Base-by-base conservation (phyloP, 2,888 invertebrate genomes). In the Eubasilissa splendida region DNA sequence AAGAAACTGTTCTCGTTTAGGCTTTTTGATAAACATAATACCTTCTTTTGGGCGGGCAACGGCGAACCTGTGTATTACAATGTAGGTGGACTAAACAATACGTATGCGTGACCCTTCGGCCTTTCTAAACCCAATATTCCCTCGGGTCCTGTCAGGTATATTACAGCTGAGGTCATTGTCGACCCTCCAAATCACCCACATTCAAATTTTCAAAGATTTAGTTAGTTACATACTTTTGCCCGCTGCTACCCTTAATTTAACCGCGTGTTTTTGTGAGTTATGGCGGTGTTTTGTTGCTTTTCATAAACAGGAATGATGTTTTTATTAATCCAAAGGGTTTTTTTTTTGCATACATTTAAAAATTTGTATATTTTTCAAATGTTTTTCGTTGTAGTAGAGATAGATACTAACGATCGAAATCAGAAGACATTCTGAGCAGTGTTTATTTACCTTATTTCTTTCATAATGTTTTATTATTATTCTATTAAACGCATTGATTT, bases 61-160 rank as follows among this genome's bases (percentile, higher is more conserved):
- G 33, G 22, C 59, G 31, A 52, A 56, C 33, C 56, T 42, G 22
- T 59, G n/a, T 74, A 74, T 42, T 33, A 59, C 59, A 74, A 74
- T 31, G 56, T 14, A 31, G 58, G 42, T 33, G 59, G n/a, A 14
- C 50, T 50, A 74, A 74, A 74, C 59, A 74, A 74, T 56, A 74
- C 74, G 59, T 58, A 31, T 60, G 33, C 74, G 59, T 31, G 74
- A 56, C 56, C 54, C 73, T 58, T n/a, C 31, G 12, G 33, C 74
- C 50, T 56, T 74, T 74, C 33, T 12, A n/a, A 52, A 31, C 50
- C 14, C 74, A 31, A 74, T 74, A 42, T 74, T 10, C 74, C 14
- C 52, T 22, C 50, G 60, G 59, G 59, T 59, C 42, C 42, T 74
- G 74, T 74, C 74, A 59, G 50, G 58, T 73, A 54, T 74, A 74